Base-by-base conservation (phyloP, 2,113 vertebrate genomes). In the Apeltes quadracus region DNA sequence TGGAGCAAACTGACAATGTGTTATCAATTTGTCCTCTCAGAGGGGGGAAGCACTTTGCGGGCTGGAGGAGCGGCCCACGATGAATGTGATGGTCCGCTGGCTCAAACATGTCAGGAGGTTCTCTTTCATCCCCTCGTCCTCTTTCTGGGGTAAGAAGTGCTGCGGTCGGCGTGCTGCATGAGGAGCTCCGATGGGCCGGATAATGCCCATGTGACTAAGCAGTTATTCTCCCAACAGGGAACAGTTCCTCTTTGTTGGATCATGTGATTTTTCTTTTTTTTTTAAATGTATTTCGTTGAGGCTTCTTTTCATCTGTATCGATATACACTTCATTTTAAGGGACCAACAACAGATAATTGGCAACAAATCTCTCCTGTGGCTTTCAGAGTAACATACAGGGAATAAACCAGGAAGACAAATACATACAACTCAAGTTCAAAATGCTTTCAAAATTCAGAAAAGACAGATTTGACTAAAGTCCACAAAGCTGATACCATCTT, bases 81-180 rank as follows among this genome's bases (percentile, higher is more conserved):
- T 89, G 87, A 75, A 90, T 88, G 88, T 94, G 93, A 94, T 93
- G 92, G 92, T 94, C 91, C 5, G 82, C 69, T 93, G 90, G 78
- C 69, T 89, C 72, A 74, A 69, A 82, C 81, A 78, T 87, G 84
- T 79, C 61, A 41, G 79, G 64, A 74, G 55, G 39, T 38, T 70
- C 66, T 29, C 84, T 88, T 92, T 91, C 79, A 90, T 91, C 83
- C 79, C 5, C 64, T 61, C 0, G 18, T 71, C 75, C 75, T 69
- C 57, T 50, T 38, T n/a, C 9, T 3, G n/a, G 25, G 56, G 41
- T 11, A 22, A 32, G 50, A 16, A 50, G 50, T 5, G n/a, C 67
- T 7, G 44, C 1, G 41, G 16, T 39, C 71, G 56, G 66, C 71
- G 79, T 58, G 36, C 74, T 18, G 62, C 73, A 63, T 27, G 61